These are phyloP conservation scores for Amia ocellicauda DNA, from an alignment of 2,113 vertebrate genomes.

Conservation along the genomic window DNA sequence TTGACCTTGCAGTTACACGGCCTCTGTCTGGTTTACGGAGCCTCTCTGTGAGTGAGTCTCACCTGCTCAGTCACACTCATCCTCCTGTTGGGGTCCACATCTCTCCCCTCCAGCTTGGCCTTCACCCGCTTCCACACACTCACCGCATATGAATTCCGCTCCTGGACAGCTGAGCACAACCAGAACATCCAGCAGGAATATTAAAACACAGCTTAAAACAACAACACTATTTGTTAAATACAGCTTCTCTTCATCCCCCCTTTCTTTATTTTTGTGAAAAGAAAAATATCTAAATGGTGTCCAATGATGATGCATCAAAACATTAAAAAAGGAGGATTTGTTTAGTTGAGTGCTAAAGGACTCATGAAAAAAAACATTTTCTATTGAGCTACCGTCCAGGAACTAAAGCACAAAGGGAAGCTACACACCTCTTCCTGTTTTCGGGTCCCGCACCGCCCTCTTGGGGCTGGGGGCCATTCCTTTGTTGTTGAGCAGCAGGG, in stretches of 20 bases:
- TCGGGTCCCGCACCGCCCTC: conserved; percentile 92
- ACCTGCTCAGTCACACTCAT: conserved; percentile 98
- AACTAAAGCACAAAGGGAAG: background rate
- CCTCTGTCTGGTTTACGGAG: too few relatives aligned
- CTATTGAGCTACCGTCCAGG: too few relatives aligned
- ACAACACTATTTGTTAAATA: too few relatives aligned
- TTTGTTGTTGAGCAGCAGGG: conserved; percentile 76
- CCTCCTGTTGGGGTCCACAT: conserved; percentile 92
- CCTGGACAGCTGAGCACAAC: conserved; percentile 80
- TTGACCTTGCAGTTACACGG: too few relatives aligned
- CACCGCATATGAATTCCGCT: conserved; percentile 97
- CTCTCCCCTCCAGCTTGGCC: conserved; percentile 96
- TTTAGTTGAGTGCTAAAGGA: too few relatives aligned
- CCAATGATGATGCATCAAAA: too few relatives aligned
- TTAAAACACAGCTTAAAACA: background rate
- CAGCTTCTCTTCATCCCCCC: too few relatives aligned
- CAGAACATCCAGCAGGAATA: background rate
- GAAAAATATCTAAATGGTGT: too few relatives aligned
- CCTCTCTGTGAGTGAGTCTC: conserved; percentile 3
- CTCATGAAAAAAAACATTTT: too few relatives aligned
- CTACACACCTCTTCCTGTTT: conserved; percentile 92
- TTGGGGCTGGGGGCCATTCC: conserved; percentile 91
- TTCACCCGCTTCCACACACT: conserved; percentile 99
- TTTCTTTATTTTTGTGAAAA: too few relatives aligned
- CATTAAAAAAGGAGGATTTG: too few relatives aligned